phyloP scores from a whole-genome alignment of 2,888 invertebrate species.

The Sarcophaga rosellei region DNA sequence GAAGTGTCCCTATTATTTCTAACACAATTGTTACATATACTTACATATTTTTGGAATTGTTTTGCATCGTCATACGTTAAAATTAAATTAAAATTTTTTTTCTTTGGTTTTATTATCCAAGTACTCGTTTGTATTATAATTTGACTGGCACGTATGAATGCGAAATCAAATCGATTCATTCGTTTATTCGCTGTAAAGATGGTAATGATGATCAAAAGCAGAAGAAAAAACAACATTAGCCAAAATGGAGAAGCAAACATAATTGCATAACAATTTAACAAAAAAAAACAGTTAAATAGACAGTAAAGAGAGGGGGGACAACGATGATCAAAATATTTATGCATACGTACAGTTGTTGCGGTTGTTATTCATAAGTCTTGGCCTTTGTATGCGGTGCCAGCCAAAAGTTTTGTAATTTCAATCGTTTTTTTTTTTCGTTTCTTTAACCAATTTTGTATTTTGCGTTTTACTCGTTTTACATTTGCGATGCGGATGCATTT shows the following conservation, averaged over 20 bases:
- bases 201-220: conserved; percentile 39
- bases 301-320: conserved; percentile 4
- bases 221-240: conserved; percentile 12
- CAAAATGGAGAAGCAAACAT: conserved; percentile 1
- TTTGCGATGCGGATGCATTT: conserved; percentile 56
- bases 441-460: conserved; percentile 6
- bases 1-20: too few species aligned
- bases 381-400: conserved; percentile 9
- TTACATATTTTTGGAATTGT: too few species aligned
- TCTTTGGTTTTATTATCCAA: background rate
- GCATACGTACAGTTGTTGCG: background rate
- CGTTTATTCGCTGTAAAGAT: conserved; percentile 5
- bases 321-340: background rate
- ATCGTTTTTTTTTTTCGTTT: background rate
- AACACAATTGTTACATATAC: too few species aligned
- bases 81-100: background rate
- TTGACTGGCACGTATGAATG: conserved; percentile 42
- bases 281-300: conserved; percentile 29
- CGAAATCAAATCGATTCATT: conserved; percentile 45
- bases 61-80: too few species aligned
- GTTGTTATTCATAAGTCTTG: conserved; percentile 6
- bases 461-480: conserved; percentile 18
- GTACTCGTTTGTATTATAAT: background rate
- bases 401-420: background rate
- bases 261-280: conserved; percentile 53